These are phyloP conservation scores for Ictidomys tridecemlineatus DNA, from an alignment of 2,113 vertebrate species.

Conservation along the genomic window DNA sequence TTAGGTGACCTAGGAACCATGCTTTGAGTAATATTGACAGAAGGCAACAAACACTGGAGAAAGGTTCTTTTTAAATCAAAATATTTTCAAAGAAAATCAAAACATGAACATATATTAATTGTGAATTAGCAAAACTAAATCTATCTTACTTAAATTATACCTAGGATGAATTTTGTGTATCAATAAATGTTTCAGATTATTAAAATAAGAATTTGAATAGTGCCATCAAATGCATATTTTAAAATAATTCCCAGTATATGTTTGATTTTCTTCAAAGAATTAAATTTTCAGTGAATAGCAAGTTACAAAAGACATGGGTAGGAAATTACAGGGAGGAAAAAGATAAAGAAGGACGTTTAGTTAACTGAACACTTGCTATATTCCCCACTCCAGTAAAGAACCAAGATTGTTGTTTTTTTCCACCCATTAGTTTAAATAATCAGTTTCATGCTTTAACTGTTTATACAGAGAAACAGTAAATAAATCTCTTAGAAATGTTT, in stretches of 20 bases:
- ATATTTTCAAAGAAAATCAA: conserved; percentile 3
- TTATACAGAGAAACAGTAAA: conserved; percentile 36
- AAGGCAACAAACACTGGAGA: background rate
- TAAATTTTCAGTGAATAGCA: background rate
- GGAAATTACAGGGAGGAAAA: background rate
- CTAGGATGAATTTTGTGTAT: background rate
- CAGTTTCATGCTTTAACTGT: conserved; percentile 22
- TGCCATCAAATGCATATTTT: background rate
- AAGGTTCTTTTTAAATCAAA: background rate
- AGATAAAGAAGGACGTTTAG: background rate
- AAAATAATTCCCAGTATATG: background rate
- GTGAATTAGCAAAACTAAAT: background rate
- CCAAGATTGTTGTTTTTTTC: background rate
- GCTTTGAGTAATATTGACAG: background rate
- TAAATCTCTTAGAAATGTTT: background rate
- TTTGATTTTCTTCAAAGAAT: background rate
- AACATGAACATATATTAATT: background rate
- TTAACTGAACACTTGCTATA: background rate
- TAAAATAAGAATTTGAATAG: background rate
- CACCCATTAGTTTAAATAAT: background rate
- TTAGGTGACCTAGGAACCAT: background rate
- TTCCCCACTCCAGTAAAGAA: background rate
- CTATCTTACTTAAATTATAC: background rate
- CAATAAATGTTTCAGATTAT: background rate
- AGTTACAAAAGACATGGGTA: background rate